phyloP scores from a whole-genome alignment of 2,888 invertebrate species.

The Amphiduros pacificus region DNA sequence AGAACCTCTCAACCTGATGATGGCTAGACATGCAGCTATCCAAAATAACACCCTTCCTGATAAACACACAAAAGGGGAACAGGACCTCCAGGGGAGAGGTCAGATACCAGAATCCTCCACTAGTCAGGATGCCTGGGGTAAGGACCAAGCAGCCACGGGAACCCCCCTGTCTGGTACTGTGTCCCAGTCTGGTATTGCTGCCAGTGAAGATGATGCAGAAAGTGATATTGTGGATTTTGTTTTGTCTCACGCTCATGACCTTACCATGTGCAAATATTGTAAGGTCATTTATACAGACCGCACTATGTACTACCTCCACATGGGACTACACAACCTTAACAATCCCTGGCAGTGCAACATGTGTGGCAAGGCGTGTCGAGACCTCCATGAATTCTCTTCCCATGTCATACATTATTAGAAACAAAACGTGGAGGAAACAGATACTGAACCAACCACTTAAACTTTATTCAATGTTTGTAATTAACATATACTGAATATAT shows the following conservation, averaged over 20 bases:
- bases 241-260: slow-evolving; percentile 19
- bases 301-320: slow-evolving; percentile 94
- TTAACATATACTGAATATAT: no score
- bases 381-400: slow-evolving; percentile 91
- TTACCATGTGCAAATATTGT: slow-evolving; percentile 76
- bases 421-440: no score
- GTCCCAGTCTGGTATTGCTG: slow-evolving; percentile 8
- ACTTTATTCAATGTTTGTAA: no score
- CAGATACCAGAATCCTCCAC: no score
- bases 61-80: no score
- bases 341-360: slow-evolving; percentile 98
- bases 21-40: no score
- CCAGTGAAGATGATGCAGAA: slow-evolving; percentile 17
- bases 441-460: no score
- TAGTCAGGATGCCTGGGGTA: no score
- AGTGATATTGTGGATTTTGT: slow-evolving; percentile 28
- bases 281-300: slow-evolving; percentile 94
- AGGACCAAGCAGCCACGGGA: no score
- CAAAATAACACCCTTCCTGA: no score
- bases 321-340: slow-evolving; percentile 95
- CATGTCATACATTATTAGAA: slow-evolving; percentile 47
- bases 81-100: no score
- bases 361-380: slow-evolving; percentile 91
- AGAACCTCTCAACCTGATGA: slow-evolving; percentile 86
- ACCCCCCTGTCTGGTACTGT: not conserved